These are phyloP conservation scores for Tetragonula carbonaria DNA, from an alignment of 2,888 invertebrate genomes.

Conservation along the genomic window DNA sequence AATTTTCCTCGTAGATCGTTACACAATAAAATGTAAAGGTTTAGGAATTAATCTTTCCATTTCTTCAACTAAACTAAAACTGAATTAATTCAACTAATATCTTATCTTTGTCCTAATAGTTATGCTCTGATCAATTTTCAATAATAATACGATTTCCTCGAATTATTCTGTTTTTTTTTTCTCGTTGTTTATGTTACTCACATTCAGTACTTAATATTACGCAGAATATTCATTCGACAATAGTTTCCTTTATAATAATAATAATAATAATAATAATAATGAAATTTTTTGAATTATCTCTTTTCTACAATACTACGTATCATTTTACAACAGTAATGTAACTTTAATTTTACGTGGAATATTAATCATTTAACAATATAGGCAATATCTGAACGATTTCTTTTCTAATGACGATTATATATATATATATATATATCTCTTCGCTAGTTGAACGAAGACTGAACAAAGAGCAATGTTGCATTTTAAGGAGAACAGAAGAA, in stretches of 20 bases:
- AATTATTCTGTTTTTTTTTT: background rate
- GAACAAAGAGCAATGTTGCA: constrained; percentile 18
- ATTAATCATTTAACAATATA: background rate
- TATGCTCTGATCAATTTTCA: background rate
- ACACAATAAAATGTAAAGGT: background rate
- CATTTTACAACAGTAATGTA: background rate
- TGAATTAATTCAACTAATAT: background rate
- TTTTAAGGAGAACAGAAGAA: constrained; percentile 1
- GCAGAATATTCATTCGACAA: background rate
- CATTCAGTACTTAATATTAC: background rate
- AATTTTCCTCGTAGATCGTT: background rate
- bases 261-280: too few relatives aligned
- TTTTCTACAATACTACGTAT: too few relatives aligned
- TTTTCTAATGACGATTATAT: background rate
- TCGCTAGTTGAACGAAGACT: background rate
- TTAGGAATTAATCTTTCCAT: background rate
- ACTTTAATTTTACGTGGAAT: background rate
- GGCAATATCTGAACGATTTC: background rate
- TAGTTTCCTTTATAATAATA: too few relatives aligned
- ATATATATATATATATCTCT: background rate
- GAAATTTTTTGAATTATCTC: too few relatives aligned
- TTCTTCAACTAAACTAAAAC: background rate
- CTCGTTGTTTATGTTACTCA: too few relatives aligned
- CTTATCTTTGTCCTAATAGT: background rate
- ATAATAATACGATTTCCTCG: background rate